phyloP scores from a whole-genome alignment of 37 sponge, comb jelly and placozoan species.

The Oopsacas minuta region DNA sequence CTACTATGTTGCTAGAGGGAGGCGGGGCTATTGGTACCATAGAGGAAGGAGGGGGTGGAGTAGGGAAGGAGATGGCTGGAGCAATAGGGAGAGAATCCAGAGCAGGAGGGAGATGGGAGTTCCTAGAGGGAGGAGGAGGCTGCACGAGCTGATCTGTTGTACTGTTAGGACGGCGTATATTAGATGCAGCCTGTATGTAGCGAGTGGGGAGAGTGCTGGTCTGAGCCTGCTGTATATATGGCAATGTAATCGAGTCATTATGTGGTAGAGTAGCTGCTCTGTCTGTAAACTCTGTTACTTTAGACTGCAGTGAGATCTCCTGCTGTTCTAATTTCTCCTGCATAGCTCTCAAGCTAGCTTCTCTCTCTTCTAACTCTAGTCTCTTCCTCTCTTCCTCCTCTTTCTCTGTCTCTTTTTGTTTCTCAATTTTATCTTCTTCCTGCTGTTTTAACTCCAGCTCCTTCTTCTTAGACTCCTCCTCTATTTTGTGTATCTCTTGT shows the following conservation, averaged over 20 bases:
- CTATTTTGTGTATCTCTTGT: neutral
- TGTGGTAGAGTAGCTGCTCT: neutral
- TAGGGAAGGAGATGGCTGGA: neutral
- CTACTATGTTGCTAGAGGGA: neutral
- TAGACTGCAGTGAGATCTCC: neutral
- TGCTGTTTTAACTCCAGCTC: neutral
- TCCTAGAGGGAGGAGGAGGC: conserved; percentile 4
- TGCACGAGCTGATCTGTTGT: neutral
- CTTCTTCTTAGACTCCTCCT: neutral
- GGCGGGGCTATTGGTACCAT: neutral
- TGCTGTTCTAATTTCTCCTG: neutral
- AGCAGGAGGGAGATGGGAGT: conserved; percentile 4
- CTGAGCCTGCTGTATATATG: neutral
- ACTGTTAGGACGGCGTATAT: neutral
- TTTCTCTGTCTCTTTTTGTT: neutral
- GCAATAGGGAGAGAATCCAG: neutral
- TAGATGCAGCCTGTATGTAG: neutral
- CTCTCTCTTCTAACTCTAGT: neutral
- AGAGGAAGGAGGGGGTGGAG: neutral
- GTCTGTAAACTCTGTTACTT: neutral
- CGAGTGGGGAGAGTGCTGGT: conserved; percentile 7
- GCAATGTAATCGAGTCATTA: neutral
- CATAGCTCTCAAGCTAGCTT: neutral
- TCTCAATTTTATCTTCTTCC: neutral
- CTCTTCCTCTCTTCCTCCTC: neutral